Base-by-base conservation (phyloP, 2,888 invertebrate genomes). In the Parascotia fuliginaria region DNA sequence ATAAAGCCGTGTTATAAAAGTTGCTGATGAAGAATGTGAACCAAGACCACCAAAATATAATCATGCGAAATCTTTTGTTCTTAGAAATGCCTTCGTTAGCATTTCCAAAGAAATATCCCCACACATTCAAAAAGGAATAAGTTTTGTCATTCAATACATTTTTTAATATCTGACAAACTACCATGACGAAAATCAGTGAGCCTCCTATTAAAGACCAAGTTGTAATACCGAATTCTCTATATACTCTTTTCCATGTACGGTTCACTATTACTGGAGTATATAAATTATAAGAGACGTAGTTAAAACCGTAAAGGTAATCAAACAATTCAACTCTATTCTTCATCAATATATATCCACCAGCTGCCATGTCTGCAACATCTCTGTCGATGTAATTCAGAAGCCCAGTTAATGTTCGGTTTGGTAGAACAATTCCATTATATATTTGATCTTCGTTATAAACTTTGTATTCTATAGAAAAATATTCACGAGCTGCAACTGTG, bases 1-100 rank as follows among this genome's bases (percentile, higher is more conserved):
- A 80, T 15, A 85, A 58, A 9, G 79, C 75, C 3, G 85, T 83
- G 37, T 76, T 82, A 47, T 87, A 89, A 58, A 89, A 87, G 50
- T 67, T 84, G 2, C 56, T 62, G 9, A 87, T 75, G 36, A 79
- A 85, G 55, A 81, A 88, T 29, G 85, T 77, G 27, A 83, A 88
- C 77, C 80, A 79, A 52, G 84, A 68, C 88, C 88, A 88, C 42
- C 63, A 65, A 15, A 81, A 42, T 15, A 83, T 65, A 6, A 87
- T 52, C 0, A 56, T 44, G 60, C 77, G 74, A 22, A 82, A 63
- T 27, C 66, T 68, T 34, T 65, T 73, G 5, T 72, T 58, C 47
- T 51, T 73, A 1, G 77, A 60, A 32, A 83, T 53, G 0, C 65
- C 72, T 24, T 55, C 45, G 40, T 77, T 73, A 5, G 76, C 63